Evolutionary conservation across 1,140 invertebrate species (phyloP).

Genomic region (Ladona fulva): DNA sequence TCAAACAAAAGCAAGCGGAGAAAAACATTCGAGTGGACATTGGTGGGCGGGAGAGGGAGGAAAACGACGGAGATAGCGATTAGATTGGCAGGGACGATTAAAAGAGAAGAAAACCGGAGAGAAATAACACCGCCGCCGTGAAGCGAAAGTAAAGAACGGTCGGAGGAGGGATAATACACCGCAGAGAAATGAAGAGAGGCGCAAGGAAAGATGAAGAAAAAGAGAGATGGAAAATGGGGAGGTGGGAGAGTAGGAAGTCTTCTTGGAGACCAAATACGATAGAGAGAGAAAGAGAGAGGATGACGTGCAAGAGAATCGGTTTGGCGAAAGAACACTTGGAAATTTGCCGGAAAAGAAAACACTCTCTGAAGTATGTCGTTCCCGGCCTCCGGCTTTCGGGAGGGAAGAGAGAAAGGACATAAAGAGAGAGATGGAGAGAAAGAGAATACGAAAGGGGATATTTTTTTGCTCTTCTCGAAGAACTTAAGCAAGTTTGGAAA

Average conservation of each 20-base stretch:
- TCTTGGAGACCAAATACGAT: slow-evolving; percentile 20
- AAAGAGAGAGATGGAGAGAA: background rate
- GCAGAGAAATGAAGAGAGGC: no score
- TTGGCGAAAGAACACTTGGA: slow-evolving; percentile 8
- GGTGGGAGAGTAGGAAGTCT: background rate
- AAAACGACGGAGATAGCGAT: background rate
- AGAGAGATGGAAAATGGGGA: background rate
- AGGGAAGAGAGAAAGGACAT: background rate
- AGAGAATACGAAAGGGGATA: background rate
- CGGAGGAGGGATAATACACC: background rate
- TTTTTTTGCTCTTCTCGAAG: background rate
- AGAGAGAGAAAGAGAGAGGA: background rate
- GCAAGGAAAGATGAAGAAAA: background rate
- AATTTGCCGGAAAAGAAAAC: slow-evolving; percentile 9
- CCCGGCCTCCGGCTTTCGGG: background rate
- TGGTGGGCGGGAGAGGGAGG: background rate
- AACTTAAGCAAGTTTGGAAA: background rate
- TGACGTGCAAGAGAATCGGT: background rate
- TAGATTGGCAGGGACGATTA: background rate
- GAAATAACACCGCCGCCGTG: no score
- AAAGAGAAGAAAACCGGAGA: no score
- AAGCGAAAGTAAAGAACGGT: no score
- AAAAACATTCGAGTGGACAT: background rate
- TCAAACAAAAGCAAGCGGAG: background rate
- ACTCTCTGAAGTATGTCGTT: background rate